Conservation (phyloP, 2,888 invertebrate genomes). For the Heliconius erato region DNA sequence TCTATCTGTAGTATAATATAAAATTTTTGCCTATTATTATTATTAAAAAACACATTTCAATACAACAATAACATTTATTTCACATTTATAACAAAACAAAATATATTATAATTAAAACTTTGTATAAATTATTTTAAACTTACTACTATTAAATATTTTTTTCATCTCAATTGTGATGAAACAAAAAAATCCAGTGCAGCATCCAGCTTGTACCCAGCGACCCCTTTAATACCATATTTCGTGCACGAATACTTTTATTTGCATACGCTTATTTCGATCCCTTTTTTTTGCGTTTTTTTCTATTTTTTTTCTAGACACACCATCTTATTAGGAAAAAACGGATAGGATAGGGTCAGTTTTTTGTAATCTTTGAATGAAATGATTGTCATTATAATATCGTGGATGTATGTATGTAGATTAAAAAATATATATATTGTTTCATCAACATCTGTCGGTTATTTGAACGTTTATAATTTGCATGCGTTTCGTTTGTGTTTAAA, state of each 20-base stretch:
- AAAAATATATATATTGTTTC: conserved; percentile 47
- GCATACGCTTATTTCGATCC: conserved; percentile 79
- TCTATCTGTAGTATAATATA: no score
- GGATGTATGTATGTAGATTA: conserved; percentile 15
- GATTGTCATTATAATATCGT: conserved; percentile 70
- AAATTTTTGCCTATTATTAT: no score
- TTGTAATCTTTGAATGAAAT: conserved; percentile 64
- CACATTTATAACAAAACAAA: not conserved
- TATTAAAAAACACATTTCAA: not conserved
- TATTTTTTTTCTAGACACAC: conserved; percentile 71
- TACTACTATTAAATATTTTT: conserved; percentile 41
- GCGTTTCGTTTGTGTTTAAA: conserved; percentile 1
- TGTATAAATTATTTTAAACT: not conserved
- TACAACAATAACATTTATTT: not conserved
- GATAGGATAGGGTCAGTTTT: conserved; percentile 69
- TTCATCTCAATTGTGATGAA: conserved; percentile 39
- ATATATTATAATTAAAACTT: not conserved
- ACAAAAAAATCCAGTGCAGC: conserved; percentile 46
- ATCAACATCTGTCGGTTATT: conserved; percentile 47
- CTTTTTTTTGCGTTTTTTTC: conserved; percentile 33
- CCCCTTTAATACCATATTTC: conserved; percentile 77
- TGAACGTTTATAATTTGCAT: conserved; percentile 42
- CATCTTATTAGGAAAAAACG: conserved; percentile 72
- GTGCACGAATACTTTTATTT: conserved; percentile 77
- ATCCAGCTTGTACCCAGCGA: conserved; percentile 56